Conservation (phyloP, 92 coral and sea anemone species). For the Phymanthus crucifer region DNA sequence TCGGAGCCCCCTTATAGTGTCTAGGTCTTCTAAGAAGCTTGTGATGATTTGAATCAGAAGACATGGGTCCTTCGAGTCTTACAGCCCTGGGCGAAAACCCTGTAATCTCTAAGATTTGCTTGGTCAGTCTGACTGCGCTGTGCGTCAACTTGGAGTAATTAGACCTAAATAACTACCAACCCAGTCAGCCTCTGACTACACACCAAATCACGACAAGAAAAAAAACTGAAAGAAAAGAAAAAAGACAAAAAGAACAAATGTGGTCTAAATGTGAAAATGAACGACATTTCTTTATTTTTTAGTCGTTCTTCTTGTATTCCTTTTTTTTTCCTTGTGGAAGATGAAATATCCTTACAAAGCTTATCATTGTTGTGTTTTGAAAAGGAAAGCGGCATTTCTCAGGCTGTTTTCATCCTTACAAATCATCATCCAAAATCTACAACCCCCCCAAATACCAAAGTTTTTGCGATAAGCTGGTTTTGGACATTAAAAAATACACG, state of each 20-base stretch:
- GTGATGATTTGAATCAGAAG: background rate
- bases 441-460: background rate
- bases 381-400: constrained; percentile 9
- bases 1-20: background rate
- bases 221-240: background rate
- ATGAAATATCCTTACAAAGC: background rate
- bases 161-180: background rate
- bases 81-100: background rate
- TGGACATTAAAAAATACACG: background rate
- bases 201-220: background rate
- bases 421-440: constrained; percentile 10
- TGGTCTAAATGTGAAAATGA: no score
- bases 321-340: background rate
- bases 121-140: background rate
- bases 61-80: background rate
- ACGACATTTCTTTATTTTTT: no score
- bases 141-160: background rate
- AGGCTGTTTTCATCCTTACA: background rate
- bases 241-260: no score
- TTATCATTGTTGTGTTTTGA: constrained; percentile 1
- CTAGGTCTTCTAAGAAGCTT: background rate
- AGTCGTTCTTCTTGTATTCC: background rate
- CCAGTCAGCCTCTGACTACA: background rate
- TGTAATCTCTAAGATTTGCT: background rate
- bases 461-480: background rate